Conservation (phyloP, 2,888 invertebrate species). For the Diloba caeruleocephala region DNA sequence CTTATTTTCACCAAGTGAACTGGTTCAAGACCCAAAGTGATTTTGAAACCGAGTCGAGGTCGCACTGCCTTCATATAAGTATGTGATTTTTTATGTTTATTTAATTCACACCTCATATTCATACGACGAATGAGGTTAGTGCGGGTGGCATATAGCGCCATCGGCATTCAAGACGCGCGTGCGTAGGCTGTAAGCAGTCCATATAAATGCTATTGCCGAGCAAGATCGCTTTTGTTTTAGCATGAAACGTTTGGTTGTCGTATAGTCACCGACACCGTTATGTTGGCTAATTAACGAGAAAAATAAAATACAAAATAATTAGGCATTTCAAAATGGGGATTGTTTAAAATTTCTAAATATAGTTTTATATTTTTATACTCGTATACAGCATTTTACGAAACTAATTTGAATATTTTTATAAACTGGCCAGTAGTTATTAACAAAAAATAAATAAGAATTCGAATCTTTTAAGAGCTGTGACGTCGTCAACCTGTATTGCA, state of each 20-base stretch:
- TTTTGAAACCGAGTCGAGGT: slow-evolving; percentile 55
- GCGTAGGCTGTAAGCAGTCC: slow-evolving; percentile 67
- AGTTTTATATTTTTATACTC: no score
- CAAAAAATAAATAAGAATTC: no score
- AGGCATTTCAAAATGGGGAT: no score
- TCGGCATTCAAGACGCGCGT: slow-evolving; percentile 68
- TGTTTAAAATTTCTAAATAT: no score
- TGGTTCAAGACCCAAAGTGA: slow-evolving; percentile 24
- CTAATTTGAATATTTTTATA: no score
- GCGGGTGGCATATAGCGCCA: slow-evolving; percentile 50
- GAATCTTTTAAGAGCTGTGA: no score
- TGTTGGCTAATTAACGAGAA: slow-evolving; percentile 10
- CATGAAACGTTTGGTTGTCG: slow-evolving; percentile 42
- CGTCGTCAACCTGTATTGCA: no score
- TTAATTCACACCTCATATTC: slow-evolving; percentile 61
- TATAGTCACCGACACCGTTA: slow-evolving; percentile 25
- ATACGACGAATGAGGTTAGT: slow-evolving; percentile 51
- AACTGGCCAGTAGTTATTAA: no score
- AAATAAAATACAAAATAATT: no score
- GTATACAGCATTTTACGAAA: no score
- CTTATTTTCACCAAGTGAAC: slow-evolving; percentile 27
- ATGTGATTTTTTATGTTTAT: slow-evolving; percentile 55
- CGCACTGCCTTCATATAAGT: slow-evolving; percentile 32
- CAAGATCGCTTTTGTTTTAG: slow-evolving; percentile 58
- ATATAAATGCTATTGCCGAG: slow-evolving; percentile 69